Percentiles rank a stretch among this genome's conserved stretches.
These are phyloP conservation scores for Leptinotarsa lineolata DNA, from an alignment of 1,140 invertebrate genomes.

Conservation along the genomic window DNA sequence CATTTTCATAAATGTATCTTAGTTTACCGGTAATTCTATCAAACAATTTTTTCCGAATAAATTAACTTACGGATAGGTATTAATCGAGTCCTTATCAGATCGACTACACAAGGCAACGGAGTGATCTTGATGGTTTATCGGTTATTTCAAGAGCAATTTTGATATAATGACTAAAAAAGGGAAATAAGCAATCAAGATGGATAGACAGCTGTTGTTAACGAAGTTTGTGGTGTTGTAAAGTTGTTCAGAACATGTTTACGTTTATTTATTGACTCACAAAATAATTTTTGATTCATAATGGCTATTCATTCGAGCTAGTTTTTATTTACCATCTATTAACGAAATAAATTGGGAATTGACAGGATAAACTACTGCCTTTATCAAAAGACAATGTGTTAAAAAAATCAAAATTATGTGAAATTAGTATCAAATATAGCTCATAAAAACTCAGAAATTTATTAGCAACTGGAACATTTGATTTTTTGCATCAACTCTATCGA, in stretches of 20 bases:
- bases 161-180: conserved; percentile 36
- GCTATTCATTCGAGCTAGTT: no score
- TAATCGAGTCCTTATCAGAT: conserved; percentile 15
- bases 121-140: conserved; percentile 31
- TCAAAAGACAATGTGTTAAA: no score
- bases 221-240: neutral
- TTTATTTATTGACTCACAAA: no score
- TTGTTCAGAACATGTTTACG: neutral
- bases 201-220: conserved; percentile 37
- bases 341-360: no score
- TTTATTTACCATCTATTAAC: no score
- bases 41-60: conserved; percentile 13
- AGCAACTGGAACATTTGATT: no score
- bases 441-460: no score
- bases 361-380: no score
- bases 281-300: no score
- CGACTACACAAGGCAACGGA: conserved; percentile 11
- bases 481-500: no score
- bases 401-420: no score
- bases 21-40: neutral
- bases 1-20: neutral
- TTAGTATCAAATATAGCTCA: no score
- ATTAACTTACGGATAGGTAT: conserved; percentile 8
- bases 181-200: conserved; percentile 37
- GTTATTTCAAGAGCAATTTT: conserved; percentile 36